Evolutionary conservation across 1,140 invertebrate species (phyloP).

Genomic region (Carcinoscorpius rotundicauda): DNA sequence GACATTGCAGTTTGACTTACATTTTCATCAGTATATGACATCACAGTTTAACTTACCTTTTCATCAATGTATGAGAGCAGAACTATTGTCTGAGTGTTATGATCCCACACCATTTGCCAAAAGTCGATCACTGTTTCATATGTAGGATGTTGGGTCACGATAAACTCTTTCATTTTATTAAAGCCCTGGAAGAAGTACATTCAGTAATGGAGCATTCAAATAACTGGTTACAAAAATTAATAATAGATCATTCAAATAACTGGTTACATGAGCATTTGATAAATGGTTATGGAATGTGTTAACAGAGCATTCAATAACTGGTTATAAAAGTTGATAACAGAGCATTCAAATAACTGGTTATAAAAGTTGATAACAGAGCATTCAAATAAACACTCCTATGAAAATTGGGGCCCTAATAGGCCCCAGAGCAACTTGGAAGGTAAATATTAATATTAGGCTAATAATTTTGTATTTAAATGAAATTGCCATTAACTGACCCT

Average conservation of each 20-base stretch:
- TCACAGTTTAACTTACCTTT: conserved; percentile 13
- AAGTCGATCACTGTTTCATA: conserved; percentile 67
- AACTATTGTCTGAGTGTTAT: conserved; percentile 81
- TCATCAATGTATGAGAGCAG: conserved; percentile 42
- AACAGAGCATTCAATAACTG: neutral
- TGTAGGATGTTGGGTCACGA: conserved; percentile 83
- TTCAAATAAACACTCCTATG: too few relatives aligned
- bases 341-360: too few relatives aligned
- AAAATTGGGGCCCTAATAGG: too few relatives aligned
- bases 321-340: too few relatives aligned
- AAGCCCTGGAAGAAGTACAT: conserved; percentile 24
- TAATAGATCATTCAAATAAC: neutral
- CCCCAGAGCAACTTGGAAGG: too few relatives aligned
- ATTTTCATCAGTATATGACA: too few relatives aligned
- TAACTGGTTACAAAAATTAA: neutral
- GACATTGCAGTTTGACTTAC: too few relatives aligned
- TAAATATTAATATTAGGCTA: too few relatives aligned
- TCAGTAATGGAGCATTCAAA: too few relatives aligned
- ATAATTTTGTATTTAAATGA: too few relatives aligned
- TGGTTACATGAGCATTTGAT: neutral
- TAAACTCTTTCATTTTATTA: conserved; percentile 30
- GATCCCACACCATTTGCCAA: conserved; percentile 96
- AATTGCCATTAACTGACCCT: too few relatives aligned
- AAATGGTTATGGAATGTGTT: conserved; percentile 1
- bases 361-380: too few relatives aligned